Conservation (phyloP, 2,113 vertebrate species). For the Percina caprodes region DNA sequence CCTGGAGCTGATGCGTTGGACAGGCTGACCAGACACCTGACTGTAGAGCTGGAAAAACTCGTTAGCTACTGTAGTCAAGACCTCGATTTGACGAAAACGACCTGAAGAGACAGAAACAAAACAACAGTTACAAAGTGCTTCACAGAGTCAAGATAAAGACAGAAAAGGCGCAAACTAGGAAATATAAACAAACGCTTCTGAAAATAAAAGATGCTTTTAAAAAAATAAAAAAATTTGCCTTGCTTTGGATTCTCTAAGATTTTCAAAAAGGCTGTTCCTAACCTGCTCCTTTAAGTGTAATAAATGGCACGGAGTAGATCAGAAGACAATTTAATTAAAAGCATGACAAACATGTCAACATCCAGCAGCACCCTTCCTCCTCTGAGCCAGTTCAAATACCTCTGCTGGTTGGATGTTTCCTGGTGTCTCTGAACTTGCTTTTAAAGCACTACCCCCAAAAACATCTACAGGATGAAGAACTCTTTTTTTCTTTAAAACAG, state of each 20-base stretch:
- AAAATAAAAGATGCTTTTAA: background rate
- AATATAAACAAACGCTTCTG: background rate
- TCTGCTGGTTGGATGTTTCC: conserved; percentile 3
- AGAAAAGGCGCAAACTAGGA: background rate
- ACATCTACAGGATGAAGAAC: background rate
- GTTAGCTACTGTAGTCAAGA: conserved; percentile 96
- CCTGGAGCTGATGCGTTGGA: conserved; percentile 88
- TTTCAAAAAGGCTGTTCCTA: background rate
- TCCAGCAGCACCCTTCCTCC: conserved; percentile 1
- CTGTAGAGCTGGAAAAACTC: conserved; percentile 97
- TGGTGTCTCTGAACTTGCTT: background rate
- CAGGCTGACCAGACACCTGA: conserved; percentile 93
- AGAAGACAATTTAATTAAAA: conserved; percentile 2
- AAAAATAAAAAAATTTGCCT: background rate
- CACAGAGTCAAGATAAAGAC: background rate
- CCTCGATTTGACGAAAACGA: conserved; percentile 98
- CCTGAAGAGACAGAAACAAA: conserved; percentile 79
- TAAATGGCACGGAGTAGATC: background rate
- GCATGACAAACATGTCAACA: conserved; percentile 17
- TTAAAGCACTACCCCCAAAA: background rate
- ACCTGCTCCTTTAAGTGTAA: conserved; percentile 5
- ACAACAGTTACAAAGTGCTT: background rate
- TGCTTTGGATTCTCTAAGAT: background rate
- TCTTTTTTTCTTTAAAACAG: background rate
- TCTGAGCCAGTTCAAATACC: background rate